Conservation (phyloP, 2,797 vertebrate genomes). For the Coranthus polyacanthus region DNA sequence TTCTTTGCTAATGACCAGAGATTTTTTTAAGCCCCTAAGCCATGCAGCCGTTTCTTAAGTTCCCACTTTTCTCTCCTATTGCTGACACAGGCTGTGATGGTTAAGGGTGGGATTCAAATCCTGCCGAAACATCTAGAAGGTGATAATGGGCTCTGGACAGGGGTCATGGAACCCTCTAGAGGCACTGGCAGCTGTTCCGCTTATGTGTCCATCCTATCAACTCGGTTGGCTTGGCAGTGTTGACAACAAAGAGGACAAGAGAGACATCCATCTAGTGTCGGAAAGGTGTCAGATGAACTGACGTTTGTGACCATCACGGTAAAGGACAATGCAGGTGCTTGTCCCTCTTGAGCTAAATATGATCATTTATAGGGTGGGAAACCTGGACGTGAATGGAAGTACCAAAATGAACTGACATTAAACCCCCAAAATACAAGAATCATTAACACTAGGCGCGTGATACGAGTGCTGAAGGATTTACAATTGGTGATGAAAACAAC, state of each 20-base stretch:
- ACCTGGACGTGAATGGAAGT: conserved; percentile 33
- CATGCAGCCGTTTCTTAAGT: conserved; percentile 48
- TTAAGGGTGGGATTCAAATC: conserved; percentile 37
- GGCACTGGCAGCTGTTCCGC: conserved; percentile 63
- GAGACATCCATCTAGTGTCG: conserved; percentile 35
- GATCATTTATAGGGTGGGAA: conserved; percentile 49
- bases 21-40: conserved; percentile 30
- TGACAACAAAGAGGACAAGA: conserved; percentile 64
- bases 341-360: conserved; percentile 23
- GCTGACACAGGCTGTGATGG: conserved; percentile 53
- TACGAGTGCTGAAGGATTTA: conserved; percentile 52
- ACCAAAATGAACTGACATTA: conserved; percentile 36
- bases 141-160: conserved; percentile 70
- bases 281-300: conserved; percentile 54
- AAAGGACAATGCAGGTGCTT: conserved; percentile 39
- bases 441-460: conserved; percentile 40
- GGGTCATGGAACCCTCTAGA: conserved; percentile 55
- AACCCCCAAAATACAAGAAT: conserved; percentile 56
- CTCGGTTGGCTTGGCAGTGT: conserved; percentile 25
- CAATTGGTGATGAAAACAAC: conserved; percentile 20
- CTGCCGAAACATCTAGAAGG: conserved; percentile 73
- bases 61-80: conserved; percentile 42
- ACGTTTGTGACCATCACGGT: conserved; percentile 28
- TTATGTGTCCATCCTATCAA: conserved; percentile 46
- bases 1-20: conserved; percentile 51